Base-by-base conservation (phyloP, 1,140 invertebrate species). In the Caenorhabditis brenneri region DNA sequence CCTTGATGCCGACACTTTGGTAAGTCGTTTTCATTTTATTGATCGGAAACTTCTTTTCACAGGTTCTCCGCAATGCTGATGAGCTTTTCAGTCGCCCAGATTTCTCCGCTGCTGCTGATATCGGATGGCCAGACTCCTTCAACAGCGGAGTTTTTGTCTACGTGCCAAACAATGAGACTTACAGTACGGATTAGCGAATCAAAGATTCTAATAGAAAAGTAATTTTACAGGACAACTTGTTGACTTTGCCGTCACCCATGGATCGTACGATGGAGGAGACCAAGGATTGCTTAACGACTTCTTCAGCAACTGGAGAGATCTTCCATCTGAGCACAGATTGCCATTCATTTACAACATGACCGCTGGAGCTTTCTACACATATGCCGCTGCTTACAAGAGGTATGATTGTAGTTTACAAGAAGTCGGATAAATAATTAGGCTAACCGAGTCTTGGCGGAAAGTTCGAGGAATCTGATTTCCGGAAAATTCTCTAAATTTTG, bases 271-370 rank as follows among this genome's bases (percentile, higher is more conserved):
- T 92, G 96, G 95, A 22, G 90, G 90, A 39, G 90, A 91, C 69
- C 90, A 90, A 92, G 97, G 97, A 29, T 92, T 99, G 19, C 91
- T 99, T 48, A 99, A 99, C 92, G 93, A 94, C 87, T 99, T 94
- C 92, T 99, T 98, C 92, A 93, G 78, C 94, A 95, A 89, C 98
- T 97, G 97, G 94, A 96, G 1, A 94, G 94, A 79, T 27, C 94
- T 94, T 87, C 96, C 98, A 91, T 97, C 96, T 85, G 93, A 93
- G 65, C 95, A 95, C 91, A 96, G 97, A 92, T 93, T 99, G 84
- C 96, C 98, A 12, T 99, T 99, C 91, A 94, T 97, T 69, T 99
- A 98, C 92, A 99, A 99, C 91, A 96, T 99, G 92, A 96, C 95
- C 85, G 95, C 96, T 9, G 95, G 95, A 81, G 95, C 96, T 31